A percentile compares a stretch with the other conserved stretches of the same genome.
Evolutionary conservation across 92 coral and sea anemone species (phyloP).

Genomic region (Phymanthus crucifer): DNA sequence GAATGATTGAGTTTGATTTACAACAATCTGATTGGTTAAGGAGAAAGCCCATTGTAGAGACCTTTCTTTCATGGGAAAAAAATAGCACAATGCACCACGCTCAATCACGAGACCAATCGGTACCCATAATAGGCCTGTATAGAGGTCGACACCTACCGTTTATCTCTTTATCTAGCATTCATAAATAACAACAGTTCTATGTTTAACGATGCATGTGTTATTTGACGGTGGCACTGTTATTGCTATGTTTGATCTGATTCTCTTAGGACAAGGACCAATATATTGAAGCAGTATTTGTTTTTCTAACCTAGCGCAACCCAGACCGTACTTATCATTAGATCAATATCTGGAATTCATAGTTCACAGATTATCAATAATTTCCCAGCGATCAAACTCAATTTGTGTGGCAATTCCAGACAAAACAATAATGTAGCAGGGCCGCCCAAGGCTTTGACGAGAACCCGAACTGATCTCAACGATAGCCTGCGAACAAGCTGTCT

Average conservation of each 20-base stretch:
- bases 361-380: neutral
- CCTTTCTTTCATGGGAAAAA: no score
- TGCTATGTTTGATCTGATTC: neutral
- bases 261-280: neutral
- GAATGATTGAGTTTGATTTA: neutral
- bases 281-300: neutral
- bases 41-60: no score
- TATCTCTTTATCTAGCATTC: no score
- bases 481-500: no score
- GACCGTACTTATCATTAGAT: neutral
- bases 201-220: neutral
- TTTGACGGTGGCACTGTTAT: neutral
- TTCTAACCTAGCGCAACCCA: neutral
- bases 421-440: neutral
- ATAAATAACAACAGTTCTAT: no score
- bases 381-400: neutral
- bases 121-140: no score
- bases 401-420: neutral
- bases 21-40: no score
- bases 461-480: neutral
- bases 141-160: no score
- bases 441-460: slow-evolving; percentile 6
- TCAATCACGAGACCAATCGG: no score
- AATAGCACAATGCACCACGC: no score
- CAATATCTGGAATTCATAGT: neutral